These are phyloP conservation scores for Smittia aterrima DNA, from an alignment of 2,888 invertebrate species.

Conservation along the genomic window DNA sequence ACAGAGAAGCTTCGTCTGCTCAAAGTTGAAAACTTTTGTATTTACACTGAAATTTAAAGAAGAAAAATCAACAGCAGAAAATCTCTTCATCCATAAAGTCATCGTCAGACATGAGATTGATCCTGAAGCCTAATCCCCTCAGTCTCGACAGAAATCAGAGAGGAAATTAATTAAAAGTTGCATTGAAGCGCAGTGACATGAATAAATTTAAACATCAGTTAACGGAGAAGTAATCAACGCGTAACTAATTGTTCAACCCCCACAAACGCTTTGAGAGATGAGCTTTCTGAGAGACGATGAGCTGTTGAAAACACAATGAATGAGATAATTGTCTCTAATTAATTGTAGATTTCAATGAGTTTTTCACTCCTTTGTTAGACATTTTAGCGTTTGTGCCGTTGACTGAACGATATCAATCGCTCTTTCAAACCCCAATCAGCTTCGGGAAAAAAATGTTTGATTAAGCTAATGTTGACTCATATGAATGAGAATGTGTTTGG, in stretches of 20 bases:
- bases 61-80: neutral
- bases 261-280: neutral
- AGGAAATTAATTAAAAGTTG: constrained; percentile 19
- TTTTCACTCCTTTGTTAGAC: neutral
- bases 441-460: neutral
- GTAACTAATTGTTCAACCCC: neutral
- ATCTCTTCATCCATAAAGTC: neutral
- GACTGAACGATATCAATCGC: neutral
- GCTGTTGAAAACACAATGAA: neutral
- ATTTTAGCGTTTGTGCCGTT: neutral
- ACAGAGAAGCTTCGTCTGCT: neutral
- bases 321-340: constrained; percentile 34
- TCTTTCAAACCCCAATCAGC: neutral
- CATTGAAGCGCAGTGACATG: neutral
- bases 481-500: neutral
- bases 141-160: neutral
- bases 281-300: neutral
- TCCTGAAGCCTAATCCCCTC: neutral
- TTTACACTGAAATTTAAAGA: neutral
- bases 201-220: neutral
- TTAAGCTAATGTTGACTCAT: neutral
- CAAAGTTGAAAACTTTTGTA: neutral
- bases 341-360: constrained; percentile 22
- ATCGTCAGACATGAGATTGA: neutral
- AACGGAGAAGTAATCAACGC: neutral